Base-by-base conservation (phyloP, 2,113 vertebrate genomes). In the Serilophus lunatus region DNA sequence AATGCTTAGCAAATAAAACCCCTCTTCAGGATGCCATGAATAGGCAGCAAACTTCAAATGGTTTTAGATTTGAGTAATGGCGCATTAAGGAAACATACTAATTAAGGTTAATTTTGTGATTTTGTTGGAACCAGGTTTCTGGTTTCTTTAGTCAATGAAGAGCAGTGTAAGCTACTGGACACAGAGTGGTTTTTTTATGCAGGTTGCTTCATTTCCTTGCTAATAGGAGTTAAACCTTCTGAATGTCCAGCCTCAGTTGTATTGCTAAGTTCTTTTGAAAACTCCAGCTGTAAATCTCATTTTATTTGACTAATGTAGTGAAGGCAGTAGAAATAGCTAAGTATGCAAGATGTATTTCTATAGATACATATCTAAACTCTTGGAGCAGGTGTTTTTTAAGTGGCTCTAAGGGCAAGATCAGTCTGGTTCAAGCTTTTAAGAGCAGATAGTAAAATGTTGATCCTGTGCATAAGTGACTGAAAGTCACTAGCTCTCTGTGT, bases 11-110 rank as follows among this genome's bases (percentile, higher is more conserved):
- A 89, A 56, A 68, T n/a, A 51, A 92, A 80, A 86, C 10, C 7
- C 25, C 50, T 92, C 90, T 90, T 95, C 60, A 74, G 76, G 76
- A 80, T 77, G 71, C 82, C 59, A 44, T 54, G 80, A 90, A 19
- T 13, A 79, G 9, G 79, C 79, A 88, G 66, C 83, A 92, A 90
- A 83, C 64, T 77, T 92, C 63, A 90, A 89, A 74, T 74, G 26
- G 57, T 51, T 97, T 93, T 92, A 80, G 92, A 88, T 90, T 78
- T 94, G 86, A 94, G 68, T 92, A 94, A 77, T 40, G 47, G 45
- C 13, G 0, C 68, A 77, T 74, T 94, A 93, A 90, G 71, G 42
- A 92, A 90, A 83, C 25, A 50, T 83, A 72, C 42, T 86, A 95
- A 94, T 90, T 95, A 86, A 86, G 47, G 50, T 77, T 77, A 93